Base-by-base conservation (phyloP, 2,113 vertebrate genomes). In the Castor canadensis region DNA sequence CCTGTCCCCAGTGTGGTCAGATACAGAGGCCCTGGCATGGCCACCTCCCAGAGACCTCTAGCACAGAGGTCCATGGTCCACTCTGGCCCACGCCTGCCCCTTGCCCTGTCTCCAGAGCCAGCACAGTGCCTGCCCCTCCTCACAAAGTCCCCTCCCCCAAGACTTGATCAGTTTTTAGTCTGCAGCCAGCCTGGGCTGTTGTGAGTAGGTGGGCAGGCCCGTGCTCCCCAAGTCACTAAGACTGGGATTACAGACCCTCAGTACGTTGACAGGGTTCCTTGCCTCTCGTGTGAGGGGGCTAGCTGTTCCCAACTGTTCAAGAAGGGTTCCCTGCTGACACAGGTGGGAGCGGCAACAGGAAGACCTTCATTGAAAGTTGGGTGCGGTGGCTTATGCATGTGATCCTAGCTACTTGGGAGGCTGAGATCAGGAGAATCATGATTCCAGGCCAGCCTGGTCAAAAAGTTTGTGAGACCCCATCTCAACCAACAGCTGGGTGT, bases 81-180 rank as follows among this genome's bases (percentile, higher is more conserved):
- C 24, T 7, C 38, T 22, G 26, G 67, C 69, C 47, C 45, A 1
- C n/a, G 19, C 24, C 62, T 60, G 32, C 9, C 17, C 16, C 19
- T 20, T 24, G 17, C 12, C 6, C 22, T 16, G n/a, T 43, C 10
- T 35, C 32, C 3, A 49, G 71, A 11, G 13, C n/a, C 67, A 54
- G 69, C 52, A 40, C 24, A 49, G 24, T 38, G 66, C 64, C 54
- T 47, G 80, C 19, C 38, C 11, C 24, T 45, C 28, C 49, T 43
- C 49, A n/a, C 22, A 3, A 40, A 64, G 20, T 26, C 12, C 13
- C 40, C 35, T 49, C 38, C 79, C 86, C 38, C 3, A 49, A 47
- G 20, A 6, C 67, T 30, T 45, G 5, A 6, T 19, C 38, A 0
- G 1, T 10, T 24, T 62, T 62, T 13, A 0, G 4, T 19, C 30